phyloP scores from a whole-genome alignment of 2,888 invertebrate species.

The Globia sparganii region DNA sequence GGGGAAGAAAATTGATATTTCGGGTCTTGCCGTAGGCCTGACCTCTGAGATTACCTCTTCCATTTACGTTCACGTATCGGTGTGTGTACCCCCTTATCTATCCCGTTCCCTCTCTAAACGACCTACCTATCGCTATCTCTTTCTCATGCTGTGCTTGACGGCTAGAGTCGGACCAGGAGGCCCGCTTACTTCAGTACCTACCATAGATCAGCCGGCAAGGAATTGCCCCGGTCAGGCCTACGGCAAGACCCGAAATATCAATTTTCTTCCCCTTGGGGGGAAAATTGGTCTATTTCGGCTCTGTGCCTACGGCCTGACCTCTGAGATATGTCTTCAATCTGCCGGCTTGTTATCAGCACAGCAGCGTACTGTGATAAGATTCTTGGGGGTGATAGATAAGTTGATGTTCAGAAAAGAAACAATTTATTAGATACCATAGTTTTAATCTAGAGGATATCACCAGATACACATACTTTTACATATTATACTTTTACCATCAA shows the following conservation, averaged over 20 bases:
- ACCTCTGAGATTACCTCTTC: constrained; percentile 6
- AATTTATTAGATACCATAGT: neutral
- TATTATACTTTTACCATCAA: too few relatives aligned
- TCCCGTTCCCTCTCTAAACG: neutral
- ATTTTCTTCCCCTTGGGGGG: too few relatives aligned
- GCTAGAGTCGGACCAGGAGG: too few relatives aligned
- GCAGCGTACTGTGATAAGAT: constrained; percentile 15
- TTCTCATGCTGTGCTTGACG: too few relatives aligned
- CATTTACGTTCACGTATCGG: neutral
- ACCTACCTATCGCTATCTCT: neutral
- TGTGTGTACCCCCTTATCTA: neutral
- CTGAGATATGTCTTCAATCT: constrained; percentile 18
- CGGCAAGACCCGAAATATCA: too few relatives aligned
- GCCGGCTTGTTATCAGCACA: constrained; percentile 11
- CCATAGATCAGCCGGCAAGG: too few relatives aligned
- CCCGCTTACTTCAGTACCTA: too few relatives aligned
- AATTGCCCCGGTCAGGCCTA: too few relatives aligned
- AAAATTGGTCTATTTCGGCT: too few relatives aligned
- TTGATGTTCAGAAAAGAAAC: neutral
- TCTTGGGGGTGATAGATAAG: neutral
- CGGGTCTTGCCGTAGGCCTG: neutral
- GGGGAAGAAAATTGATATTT: neutral
- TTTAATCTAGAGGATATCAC: too few relatives aligned
- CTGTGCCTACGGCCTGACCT: constrained; percentile 1
- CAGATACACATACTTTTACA: too few relatives aligned